A percentile compares a stretch with the other conserved stretches of the same genome.
These are phyloP conservation scores for Trichacis sp. DNA, from an alignment of 2,888 invertebrate genomes.

Conservation along the genomic window DNA sequence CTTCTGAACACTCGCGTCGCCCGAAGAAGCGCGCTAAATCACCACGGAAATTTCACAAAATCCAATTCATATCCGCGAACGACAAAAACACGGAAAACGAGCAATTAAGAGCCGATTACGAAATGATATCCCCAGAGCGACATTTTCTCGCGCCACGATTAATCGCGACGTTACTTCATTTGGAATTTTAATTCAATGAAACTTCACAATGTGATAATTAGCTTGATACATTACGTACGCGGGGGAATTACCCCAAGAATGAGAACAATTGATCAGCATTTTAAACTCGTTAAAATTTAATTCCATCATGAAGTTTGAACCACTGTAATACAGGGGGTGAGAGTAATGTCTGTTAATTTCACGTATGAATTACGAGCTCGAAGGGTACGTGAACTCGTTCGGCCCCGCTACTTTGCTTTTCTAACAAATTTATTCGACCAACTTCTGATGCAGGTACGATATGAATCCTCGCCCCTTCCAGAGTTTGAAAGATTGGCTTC, in stretches of 20 bases:
- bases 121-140: neutral
- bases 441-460: conserved; percentile 37
- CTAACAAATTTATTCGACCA: conserved; percentile 39
- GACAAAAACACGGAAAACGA: neutral
- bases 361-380: conserved; percentile 42
- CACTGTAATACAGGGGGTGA: conserved; percentile 3
- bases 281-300: conserved; percentile 33
- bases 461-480: conserved; percentile 24
- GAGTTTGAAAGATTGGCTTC: conserved; percentile 35
- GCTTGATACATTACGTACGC: neutral
- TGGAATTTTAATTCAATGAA: neutral
- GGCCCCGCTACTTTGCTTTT: conserved; percentile 22
- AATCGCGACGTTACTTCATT: neutral
- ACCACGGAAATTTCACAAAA: neutral
- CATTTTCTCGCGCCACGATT: neutral
- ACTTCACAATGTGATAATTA: conserved; percentile 2
- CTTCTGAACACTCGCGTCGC: neutral
- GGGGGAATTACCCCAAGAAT: neutral
- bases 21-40: neutral
- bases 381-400: conserved; percentile 13
- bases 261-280: conserved; percentile 12
- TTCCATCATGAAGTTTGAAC: conserved; percentile 34
- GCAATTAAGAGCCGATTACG: no score
- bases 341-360: conserved; percentile 46
- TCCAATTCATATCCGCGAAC: neutral